Percentiles rank a stretch among this genome's conserved stretches.
Evolutionary conservation across 2,797 vertebrate species (phyloP).

Genomic region (Pelochelys cantorii): DNA sequence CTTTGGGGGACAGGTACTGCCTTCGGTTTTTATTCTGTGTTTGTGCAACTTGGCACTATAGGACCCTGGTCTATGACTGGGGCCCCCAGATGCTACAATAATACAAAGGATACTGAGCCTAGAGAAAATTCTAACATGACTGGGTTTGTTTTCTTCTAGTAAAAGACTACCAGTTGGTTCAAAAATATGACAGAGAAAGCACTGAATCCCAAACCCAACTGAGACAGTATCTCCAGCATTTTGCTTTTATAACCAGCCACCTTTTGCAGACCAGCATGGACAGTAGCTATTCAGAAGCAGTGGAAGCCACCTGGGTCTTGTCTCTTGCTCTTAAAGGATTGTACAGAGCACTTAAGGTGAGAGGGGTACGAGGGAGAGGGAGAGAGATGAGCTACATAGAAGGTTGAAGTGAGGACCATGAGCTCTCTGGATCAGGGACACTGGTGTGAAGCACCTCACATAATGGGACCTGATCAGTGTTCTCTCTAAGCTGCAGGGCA

Average conservation of each 20-base stretch:
- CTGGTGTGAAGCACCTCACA: accelerated
- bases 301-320: constrained; percentile 97
- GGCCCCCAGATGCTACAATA: neutral
- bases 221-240: constrained; percentile 90
- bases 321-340: constrained; percentile 95
- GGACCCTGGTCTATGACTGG: neutral
- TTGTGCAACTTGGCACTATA: neutral
- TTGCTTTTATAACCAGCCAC: constrained; percentile 91
- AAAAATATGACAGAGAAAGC: constrained; percentile 82
- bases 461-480: neutral
- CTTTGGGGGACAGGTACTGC: neutral
- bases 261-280: constrained; percentile 90
- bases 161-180: constrained; percentile 95
- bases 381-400: accelerated
- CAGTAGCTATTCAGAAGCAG: constrained; percentile 87
- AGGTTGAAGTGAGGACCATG: neutral
- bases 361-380: too few relatives aligned
- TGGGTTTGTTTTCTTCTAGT: constrained; percentile 78
- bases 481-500: too few relatives aligned
- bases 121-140: neutral
- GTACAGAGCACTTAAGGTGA: constrained; percentile 94
- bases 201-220: constrained; percentile 79
- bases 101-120: neutral
- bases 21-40: neutral
- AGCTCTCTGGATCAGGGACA: neutral